Evolutionary conservation across 2,888 invertebrate species (phyloP), one percentile per base, ranked within the genome.

Genomic region (Acrobasis repandana): DNA sequence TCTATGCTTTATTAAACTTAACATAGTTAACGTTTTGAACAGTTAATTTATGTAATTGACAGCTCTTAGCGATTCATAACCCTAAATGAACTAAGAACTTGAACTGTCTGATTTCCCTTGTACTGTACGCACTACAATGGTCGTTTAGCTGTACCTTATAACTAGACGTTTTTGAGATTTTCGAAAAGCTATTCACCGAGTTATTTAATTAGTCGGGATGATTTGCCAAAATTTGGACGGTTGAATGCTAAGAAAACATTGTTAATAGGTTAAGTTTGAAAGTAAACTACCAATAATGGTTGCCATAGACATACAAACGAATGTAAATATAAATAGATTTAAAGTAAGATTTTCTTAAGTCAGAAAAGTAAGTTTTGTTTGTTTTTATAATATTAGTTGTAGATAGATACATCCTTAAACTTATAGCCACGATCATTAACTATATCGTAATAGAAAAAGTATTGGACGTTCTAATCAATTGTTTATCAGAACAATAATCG

Each of bases 201-300:
- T 52, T 43, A 52, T 60, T 73, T 82, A 86, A 87, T 87, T 87
- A 86, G 80, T 67, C 61, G 59, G 68, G 70, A 82, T 87, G 87
- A 87, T 79, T 86, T 81, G 87, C 86, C 77, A 65, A 76, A 77
- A 61, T 64, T 56, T 38, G 33, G 67, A 63, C 72, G 63, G 69
- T 61, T 70, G 61, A 68, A 69, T 62, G 65, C 68, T 73, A 72
- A 71, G 74, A 77, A 77, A 80, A 79, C 74, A 76, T 74, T 76
- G 82, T 79, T 83, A 83, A 81, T 83, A 76, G 75, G 79, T 80
- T 77, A 77, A 82, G 79, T 85, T 83, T 64, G 70, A 77, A 82
- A 80, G 79, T 79, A 69, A 65, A 62, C 65, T 60, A 64, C 60
- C 52, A 73, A 79, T 74, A 77, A 80, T 74, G 63, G 64, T 61